phyloP scores from a whole-genome alignment of 1,140 invertebrate genomes.

The Drosophila pruinosa region DNA sequence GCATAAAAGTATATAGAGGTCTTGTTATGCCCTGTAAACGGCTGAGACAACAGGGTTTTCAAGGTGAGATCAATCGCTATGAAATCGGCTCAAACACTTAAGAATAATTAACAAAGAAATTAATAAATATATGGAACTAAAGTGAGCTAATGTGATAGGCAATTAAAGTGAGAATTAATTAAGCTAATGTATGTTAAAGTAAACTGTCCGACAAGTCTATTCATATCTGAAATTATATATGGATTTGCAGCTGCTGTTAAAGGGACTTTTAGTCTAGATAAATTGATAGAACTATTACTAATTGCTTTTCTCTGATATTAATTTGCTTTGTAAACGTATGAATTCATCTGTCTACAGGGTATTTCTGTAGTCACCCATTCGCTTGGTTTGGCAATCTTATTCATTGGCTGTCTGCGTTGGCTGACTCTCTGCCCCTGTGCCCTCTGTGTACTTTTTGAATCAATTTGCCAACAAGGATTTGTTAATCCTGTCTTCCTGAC shows the following conservation, averaged over 20 bases:
- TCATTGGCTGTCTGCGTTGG: slow-evolving; percentile 7
- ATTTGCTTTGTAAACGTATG: no score
- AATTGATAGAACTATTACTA: no score
- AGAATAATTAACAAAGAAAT: no score
- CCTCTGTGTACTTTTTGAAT: slow-evolving; percentile 78
- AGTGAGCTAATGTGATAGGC: no score
- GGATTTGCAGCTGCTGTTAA: no score
- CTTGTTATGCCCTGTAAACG: slow-evolving; percentile 29
- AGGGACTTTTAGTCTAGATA: no score
- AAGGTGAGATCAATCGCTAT: not conserved
- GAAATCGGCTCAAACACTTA: no score
- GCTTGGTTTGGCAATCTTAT: not conserved
- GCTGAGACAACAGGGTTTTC: no score
- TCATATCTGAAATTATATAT: no score
- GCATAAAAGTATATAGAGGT: slow-evolving; percentile 22
- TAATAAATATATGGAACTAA: no score
- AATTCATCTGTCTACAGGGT: not conserved
- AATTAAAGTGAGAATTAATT: not conserved
- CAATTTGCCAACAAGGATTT: slow-evolving; percentile 82
- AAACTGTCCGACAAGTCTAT: no score
- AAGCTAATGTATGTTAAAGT: not conserved
- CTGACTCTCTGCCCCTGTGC: slow-evolving; percentile 23
- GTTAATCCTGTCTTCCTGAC: slow-evolving; percentile 82
- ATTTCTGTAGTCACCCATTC: not conserved
- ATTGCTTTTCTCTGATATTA: no score